A percentile compares a stretch with the other conserved stretches of the same genome.
Conservation (phyloP, 92 coral and sea anemone genomes). For the Heliopora coerulea region DNA sequence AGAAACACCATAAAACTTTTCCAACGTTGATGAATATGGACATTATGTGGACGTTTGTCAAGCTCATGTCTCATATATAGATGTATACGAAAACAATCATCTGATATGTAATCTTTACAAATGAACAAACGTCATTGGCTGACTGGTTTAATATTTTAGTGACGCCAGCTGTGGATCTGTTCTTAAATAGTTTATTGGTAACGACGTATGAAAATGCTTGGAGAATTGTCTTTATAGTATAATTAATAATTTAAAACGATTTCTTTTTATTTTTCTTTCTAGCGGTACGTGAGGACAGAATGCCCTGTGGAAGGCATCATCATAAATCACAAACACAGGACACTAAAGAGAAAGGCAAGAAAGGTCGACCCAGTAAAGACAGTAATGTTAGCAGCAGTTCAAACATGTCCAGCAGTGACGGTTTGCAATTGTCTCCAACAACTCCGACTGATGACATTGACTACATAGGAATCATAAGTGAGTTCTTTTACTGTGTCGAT, state of each 20-base stretch:
- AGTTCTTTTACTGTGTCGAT: constrained; percentile 50
- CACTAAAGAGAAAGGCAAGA: constrained; percentile 32
- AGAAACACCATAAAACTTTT: no score
- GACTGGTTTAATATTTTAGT: no score
- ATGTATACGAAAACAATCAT: no score
- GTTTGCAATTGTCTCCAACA: constrained; percentile 15
- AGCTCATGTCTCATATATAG: no score
- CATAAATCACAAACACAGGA: constrained; percentile 63
- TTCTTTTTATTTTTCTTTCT: not conserved
- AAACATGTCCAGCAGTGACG: constrained; percentile 10
- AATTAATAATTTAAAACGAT: not conserved
- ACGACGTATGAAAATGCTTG: no score
- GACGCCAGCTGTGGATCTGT: no score
- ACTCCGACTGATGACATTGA: constrained; percentile 51
- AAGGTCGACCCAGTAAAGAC: constrained; percentile 32
- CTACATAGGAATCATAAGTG: constrained; percentile 60
- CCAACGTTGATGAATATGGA: no score
- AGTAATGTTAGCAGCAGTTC: constrained; percentile 7
- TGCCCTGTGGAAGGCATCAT: constrained; percentile 96
- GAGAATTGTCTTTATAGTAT: no score
- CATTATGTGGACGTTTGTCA: no score
- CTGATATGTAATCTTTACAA: no score
- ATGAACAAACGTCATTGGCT: no score
- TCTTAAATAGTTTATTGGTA: no score
- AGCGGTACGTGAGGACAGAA: constrained; percentile 96